Base-by-base conservation (phyloP, 2,113 vertebrate genomes). In the Meleagris gallopavo region DNA sequence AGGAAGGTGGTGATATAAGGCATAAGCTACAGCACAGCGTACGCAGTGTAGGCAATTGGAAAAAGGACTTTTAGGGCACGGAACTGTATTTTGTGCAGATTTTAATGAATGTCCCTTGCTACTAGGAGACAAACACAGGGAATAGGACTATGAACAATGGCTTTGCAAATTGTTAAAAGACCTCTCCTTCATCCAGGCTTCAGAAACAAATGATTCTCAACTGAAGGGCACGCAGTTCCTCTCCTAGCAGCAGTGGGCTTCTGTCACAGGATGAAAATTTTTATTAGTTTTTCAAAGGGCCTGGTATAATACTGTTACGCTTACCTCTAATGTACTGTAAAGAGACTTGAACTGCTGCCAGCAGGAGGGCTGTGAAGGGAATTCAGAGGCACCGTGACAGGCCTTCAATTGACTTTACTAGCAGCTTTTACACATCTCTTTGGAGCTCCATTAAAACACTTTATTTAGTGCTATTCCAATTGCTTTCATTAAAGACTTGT, bases 391-490 rank as follows among this genome's bases (percentile, higher is more conserved):
- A 34, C 84, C 30, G 66, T 85, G 86, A 93, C 89, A 96, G 89
- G 86, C 84, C 84, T 95, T 85, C 94, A 93, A 69, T 36, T 95
- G 89, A 89, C 84, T 94, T 94, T 81, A 92, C 46, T 65, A 90
- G 80, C 62, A 81, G 95, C 52, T 92, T 94, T 94, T 91, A 90
- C 66, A 79, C 54, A 83, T 92, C 83, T 92, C 76, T 86, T 95
- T 84, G 73, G 86, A 92, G 54, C 43, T 65, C 76, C 88, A 93
- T 90, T 93, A 86, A 88, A 90, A 93, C 30, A 84, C 65, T 92
- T 94, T 94, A 94, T 94, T 95, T 91, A 94, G 89, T 78, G 65
- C 93, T 91, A 95, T 89, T 94, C 81, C 75, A 85, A 87, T 94
- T 92, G 78, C 87, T 83, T 96, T 96, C 90, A 83, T 87, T 94